Evolutionary conservation across 1,140 invertebrate genomes (phyloP).

Genomic region (Callitettix versicolor): DNA sequence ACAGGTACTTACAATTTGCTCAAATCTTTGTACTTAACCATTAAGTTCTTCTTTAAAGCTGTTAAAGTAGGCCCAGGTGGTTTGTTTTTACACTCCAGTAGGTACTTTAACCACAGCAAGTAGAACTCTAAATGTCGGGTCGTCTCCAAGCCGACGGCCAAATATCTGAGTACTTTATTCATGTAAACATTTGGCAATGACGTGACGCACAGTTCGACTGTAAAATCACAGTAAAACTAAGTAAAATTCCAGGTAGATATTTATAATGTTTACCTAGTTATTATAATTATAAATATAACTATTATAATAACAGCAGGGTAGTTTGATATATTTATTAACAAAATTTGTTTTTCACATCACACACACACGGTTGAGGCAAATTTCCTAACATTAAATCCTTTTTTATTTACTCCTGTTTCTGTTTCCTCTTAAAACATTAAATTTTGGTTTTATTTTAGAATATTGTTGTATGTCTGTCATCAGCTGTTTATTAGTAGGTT

Average conservation of each 20-base stretch:
- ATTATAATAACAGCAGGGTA: neutral
- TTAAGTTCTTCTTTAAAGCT: slow-evolving; percentile 67
- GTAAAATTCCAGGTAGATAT: neutral
- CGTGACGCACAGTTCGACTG: slow-evolving; percentile 64
- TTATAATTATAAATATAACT: neutral
- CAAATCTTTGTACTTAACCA: slow-evolving; percentile 67
- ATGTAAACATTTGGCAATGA: slow-evolving; percentile 63
- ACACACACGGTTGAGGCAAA: neutral
- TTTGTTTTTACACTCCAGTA: slow-evolving; percentile 47
- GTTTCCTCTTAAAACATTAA: no score
- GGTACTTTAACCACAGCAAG: slow-evolving; percentile 60
- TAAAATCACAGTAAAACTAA: slow-evolving; percentile 29
- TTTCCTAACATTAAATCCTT: neutral
- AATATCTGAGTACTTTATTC: slow-evolving; percentile 55
- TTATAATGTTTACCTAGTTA: neutral
- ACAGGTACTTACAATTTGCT: slow-evolving; percentile 66
- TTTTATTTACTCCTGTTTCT: neutral
- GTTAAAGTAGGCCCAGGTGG: slow-evolving; percentile 51
- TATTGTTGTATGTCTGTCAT: no score
- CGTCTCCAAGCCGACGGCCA: slow-evolving; percentile 59
- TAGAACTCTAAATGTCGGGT: slow-evolving; percentile 82
- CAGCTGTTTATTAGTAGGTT: no score
- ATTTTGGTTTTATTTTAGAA: no score
- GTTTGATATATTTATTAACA: slow-evolving; percentile 10
- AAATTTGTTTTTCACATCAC: neutral